Conservation (phyloP, 2,113 vertebrate genomes). For the Pachypanchax playfairii region DNA sequence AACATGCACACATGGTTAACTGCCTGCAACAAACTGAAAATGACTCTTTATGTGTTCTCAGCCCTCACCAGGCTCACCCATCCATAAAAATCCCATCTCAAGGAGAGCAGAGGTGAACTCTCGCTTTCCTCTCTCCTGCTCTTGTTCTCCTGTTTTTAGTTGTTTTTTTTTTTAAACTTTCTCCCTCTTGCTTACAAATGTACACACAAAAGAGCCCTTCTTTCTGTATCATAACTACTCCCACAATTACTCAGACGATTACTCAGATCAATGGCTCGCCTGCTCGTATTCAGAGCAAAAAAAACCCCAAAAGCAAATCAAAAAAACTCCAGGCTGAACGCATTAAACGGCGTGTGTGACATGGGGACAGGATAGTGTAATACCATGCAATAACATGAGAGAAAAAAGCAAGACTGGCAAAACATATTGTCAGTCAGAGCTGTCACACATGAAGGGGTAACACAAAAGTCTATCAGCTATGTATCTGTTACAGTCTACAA, state of each 20-base stretch:
- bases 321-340: slow-evolving; percentile 61
- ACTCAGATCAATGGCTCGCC: slow-evolving; percentile 81
- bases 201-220: slow-evolving; percentile 73
- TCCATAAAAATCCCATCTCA: slow-evolving; percentile 85
- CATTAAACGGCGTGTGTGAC: slow-evolving; percentile 73
- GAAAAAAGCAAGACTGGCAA: slow-evolving; percentile 65
- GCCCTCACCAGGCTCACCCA: slow-evolving; percentile 78
- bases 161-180: slow-evolving; percentile 41
- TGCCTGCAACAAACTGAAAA: slow-evolving; percentile 79
- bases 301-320: slow-evolving; percentile 6
- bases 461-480: slow-evolving; percentile 54
- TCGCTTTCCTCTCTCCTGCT: slow-evolving; percentile 52
- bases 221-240: slow-evolving; percentile 80
- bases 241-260: slow-evolving; percentile 83
- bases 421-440: slow-evolving; percentile 68
- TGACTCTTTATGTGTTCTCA: slow-evolving; percentile 81
- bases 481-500: slow-evolving; percentile 53
- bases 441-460: slow-evolving; percentile 66
- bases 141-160: slow-evolving; percentile 18
- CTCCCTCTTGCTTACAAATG: slow-evolving; percentile 58
- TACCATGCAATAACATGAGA: slow-evolving; percentile 69
- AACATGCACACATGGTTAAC: slow-evolving; percentile 78
- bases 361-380: slow-evolving; percentile 66
- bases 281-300: slow-evolving; percentile 57
- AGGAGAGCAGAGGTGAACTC: slow-evolving; percentile 83